A percentile compares a stretch with the other conserved stretches of the same genome.
phyloP scores from a whole-genome alignment of 2,113 vertebrate species.

The Solenodon paradoxus region DNA sequence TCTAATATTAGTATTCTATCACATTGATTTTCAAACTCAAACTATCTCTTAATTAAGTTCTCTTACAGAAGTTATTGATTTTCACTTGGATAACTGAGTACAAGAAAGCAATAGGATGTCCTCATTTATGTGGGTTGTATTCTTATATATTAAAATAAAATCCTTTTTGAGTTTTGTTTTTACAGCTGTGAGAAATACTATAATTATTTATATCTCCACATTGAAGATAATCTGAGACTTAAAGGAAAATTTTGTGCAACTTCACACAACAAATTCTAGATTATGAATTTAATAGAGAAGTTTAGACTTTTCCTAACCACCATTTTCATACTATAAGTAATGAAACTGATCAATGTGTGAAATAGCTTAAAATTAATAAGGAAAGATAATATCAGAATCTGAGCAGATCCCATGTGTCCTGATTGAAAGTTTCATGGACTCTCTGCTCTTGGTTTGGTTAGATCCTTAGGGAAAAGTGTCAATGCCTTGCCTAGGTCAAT shows the following conservation, averaged over 20 bases:
- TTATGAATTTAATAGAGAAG: background rate
- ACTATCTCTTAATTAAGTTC: background rate
- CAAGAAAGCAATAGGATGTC: too few relatives aligned
- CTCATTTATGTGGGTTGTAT: too few relatives aligned
- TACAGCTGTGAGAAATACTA: background rate
- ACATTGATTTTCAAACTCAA: background rate
- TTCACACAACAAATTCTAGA: background rate
- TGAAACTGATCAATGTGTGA: background rate
- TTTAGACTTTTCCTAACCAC: background rate
- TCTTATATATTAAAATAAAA: constrained; percentile 28
- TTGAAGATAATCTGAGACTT: background rate
- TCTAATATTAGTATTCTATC: background rate
- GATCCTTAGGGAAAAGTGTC: background rate
- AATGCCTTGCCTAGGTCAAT: background rate
- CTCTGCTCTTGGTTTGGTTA: background rate
- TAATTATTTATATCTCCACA: background rate
- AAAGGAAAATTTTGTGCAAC: background rate
- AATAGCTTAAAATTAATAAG: background rate
- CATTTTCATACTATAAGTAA: background rate
- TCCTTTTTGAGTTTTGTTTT: background rate
- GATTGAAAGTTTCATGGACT: background rate
- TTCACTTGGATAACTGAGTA: too few relatives aligned
- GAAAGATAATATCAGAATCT: background rate
- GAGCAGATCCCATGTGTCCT: background rate
- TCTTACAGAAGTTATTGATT: too few relatives aligned